phyloP scores from a whole-genome alignment of 2,113 vertebrate species.

The Gymnarchus niloticus region DNA sequence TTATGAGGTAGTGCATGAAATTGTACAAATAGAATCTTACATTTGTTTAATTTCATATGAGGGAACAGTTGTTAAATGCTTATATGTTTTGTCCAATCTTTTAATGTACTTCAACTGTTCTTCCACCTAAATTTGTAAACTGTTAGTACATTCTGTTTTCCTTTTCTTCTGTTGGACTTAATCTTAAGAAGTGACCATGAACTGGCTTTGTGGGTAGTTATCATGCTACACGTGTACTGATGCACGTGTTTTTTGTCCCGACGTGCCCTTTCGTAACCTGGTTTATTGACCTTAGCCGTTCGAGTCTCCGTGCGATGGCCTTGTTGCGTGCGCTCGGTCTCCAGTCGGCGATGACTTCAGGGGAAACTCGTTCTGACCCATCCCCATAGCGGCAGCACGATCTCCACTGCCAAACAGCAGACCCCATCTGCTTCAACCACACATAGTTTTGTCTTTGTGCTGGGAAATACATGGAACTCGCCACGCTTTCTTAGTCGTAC shows the following conservation, averaged over 20 bases:
- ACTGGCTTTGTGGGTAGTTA: background rate
- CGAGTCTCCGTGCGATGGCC: background rate
- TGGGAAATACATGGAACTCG: conserved; percentile 29
- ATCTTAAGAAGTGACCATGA: no score
- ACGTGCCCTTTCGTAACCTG: background rate
- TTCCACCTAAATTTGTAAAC: no score
- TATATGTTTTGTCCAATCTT: no score
- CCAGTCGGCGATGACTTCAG: background rate
- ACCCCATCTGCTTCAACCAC: conserved; percentile 28
- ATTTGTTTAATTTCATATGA: no score
- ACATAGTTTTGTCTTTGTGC: background rate
- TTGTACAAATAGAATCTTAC: no score
- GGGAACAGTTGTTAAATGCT: no score
- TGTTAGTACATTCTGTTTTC: no score
- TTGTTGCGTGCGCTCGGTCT: background rate
- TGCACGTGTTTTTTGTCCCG: background rate
- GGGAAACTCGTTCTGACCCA: background rate
- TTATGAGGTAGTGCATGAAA: no score
- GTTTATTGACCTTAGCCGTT: background rate
- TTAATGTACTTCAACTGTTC: no score
- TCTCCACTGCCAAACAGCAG: conserved; percentile 28
- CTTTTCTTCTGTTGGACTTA: no score
- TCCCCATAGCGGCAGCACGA: background rate
- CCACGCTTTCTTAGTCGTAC: conserved; percentile 24
- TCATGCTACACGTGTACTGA: background rate